Evolutionary conservation across 92 coral and sea anemone species (phyloP).

Genomic region (Actinernus sp.): DNA sequence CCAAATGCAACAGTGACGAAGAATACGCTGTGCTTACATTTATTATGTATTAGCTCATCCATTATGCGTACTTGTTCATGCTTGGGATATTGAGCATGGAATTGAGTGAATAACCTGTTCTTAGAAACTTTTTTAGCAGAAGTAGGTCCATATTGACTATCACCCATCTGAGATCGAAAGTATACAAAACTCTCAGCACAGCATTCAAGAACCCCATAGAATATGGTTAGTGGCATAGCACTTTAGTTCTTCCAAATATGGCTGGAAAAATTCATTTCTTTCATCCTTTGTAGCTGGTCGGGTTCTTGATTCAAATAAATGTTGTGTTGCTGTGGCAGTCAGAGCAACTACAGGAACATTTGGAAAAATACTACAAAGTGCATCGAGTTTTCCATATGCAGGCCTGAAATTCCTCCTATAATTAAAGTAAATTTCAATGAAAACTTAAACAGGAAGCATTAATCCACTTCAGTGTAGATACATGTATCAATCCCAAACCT

Average conservation of each 20-base stretch:
- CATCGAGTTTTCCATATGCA: no score
- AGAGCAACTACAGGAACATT: no score
- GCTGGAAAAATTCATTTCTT: no score
- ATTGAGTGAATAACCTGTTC: conserved; percentile 73
- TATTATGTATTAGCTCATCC: conserved; percentile 32
- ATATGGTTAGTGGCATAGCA: conserved; percentile 57
- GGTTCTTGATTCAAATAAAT: no score
- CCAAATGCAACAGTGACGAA: conserved; percentile 82
- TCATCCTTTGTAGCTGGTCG: no score
- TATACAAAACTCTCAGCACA: conserved; percentile 37
- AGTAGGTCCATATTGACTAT: conserved; percentile 44
- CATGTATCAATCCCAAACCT: no score
- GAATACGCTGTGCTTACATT: conserved; percentile 46
- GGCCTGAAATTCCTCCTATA: no score
- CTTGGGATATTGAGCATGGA: conserved; percentile 74
- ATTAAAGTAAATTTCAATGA: no score
- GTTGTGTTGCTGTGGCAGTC: no score
- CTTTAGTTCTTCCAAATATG: conserved; percentile 2
- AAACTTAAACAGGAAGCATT: no score
- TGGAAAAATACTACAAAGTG: no score
- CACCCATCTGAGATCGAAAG: conserved; percentile 27
- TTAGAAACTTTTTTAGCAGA: conserved; percentile 12
- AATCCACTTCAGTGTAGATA: no score
- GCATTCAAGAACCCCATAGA: conserved; percentile 62
- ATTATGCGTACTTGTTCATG: conserved; percentile 61